Evolutionary conservation across 2,888 invertebrate species (phyloP).

Genomic region (Megamerina dolium): DNA sequence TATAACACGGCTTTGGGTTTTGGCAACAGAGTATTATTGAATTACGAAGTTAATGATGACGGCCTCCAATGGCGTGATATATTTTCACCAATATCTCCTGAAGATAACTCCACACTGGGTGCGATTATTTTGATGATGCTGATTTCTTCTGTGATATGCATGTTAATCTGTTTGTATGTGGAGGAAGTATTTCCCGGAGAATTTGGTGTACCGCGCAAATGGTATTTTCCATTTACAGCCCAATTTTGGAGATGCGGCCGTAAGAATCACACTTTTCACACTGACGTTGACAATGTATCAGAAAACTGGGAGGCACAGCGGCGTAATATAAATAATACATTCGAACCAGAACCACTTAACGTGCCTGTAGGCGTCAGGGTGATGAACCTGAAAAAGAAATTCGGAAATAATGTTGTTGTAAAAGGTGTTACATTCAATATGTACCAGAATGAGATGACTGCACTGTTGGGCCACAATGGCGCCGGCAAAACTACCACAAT

Average conservation of each 20-base stretch:
- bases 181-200: slow-evolving; percentile 84
- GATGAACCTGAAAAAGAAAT: slow-evolving; percentile 60
- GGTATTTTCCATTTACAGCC: slow-evolving; percentile 69
- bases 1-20: slow-evolving; percentile 77
- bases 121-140: slow-evolving; percentile 66
- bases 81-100: slow-evolving; percentile 57
- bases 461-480: slow-evolving; percentile 71
- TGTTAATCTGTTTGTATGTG: slow-evolving; percentile 73
- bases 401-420: slow-evolving; percentile 56
- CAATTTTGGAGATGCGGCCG: slow-evolving; percentile 52
- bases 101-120: slow-evolving; percentile 64
- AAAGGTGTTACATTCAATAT: slow-evolving; percentile 69
- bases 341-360: slow-evolving; percentile 45
- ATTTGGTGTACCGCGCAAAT: slow-evolving; percentile 74
- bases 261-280: too few species aligned
- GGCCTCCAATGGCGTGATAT: slow-evolving; percentile 56
- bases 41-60: slow-evolving; percentile 62
- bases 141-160: slow-evolving; percentile 51
- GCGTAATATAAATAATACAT: slow-evolving; percentile 24
- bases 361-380: slow-evolving; percentile 53
- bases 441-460: slow-evolving; percentile 85
- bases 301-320: slow-evolving; percentile 17
- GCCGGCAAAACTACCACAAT: slow-evolving; percentile 93
- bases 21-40: slow-evolving; percentile 67
- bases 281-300: slow-evolving; percentile 32